These are phyloP conservation scores for Rhodophaea formosa DNA, from an alignment of 2,888 invertebrate species.

Conservation along the genomic window DNA sequence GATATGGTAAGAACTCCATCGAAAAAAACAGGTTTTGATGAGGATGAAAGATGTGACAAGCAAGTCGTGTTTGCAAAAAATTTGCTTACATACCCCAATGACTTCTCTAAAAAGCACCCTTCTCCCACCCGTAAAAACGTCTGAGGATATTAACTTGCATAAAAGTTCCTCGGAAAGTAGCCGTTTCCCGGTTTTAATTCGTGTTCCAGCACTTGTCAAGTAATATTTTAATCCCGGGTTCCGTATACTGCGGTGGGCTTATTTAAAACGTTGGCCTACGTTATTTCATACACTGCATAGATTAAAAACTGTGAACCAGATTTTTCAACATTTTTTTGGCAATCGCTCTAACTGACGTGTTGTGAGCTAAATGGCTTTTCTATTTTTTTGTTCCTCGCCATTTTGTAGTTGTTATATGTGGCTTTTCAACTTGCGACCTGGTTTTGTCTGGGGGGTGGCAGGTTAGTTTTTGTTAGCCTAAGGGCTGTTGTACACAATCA, in stretches of 20 bases:
- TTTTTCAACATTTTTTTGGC: constrained; percentile 12
- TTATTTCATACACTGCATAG: constrained; percentile 13
- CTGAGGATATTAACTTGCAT: not conserved
- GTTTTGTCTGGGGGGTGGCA: not conserved
- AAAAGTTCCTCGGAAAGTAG: not conserved
- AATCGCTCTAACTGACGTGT: constrained; percentile 13
- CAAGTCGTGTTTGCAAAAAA: no score
- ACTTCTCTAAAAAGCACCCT: not conserved
- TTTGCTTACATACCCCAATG: no score
- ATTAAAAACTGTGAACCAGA: constrained; percentile 8
- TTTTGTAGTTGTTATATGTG: constrained; percentile 12
- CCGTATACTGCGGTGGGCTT: not conserved
- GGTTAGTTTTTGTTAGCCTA: not conserved
- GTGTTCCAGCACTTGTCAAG: not conserved
- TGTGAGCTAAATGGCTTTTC: constrained; percentile 13
- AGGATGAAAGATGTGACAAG: no score
- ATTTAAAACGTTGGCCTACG: constrained; percentile 2
- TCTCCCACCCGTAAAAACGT: not conserved
- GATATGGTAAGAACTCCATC: no score
- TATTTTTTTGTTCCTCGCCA: not conserved
- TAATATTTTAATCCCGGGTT: not conserved
- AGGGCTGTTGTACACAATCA: not conserved
- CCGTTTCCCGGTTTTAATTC: constrained; percentile 1
- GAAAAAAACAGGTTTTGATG: no score
- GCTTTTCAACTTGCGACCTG: constrained; percentile 10